Evolutionary conservation across 53 echinoderm and acorn worm species (phyloP).

Genomic region (Apostichopus leukothele): DNA sequence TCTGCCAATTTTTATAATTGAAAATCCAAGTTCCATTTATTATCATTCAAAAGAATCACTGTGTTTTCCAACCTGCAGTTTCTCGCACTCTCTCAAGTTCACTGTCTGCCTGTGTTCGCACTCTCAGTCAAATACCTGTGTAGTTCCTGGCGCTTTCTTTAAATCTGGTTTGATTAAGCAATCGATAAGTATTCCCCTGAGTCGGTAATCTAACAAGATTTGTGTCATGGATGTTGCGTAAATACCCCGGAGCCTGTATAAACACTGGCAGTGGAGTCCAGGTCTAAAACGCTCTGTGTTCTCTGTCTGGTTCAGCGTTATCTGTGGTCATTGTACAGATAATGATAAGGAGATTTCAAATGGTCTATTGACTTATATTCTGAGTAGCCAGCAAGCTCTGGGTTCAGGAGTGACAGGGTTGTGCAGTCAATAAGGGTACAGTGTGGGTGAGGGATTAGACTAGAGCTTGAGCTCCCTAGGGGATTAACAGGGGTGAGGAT

Average conservation of each 20-base stretch:
- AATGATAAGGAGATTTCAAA: neutral
- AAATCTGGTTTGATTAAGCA: constrained; percentile 9
- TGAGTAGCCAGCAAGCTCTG: neutral
- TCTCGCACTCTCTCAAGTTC: neutral
- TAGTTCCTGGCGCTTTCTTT: neutral
- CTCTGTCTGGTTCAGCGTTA: neutral
- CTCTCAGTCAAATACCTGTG: neutral
- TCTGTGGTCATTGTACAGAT: constrained; percentile 9
- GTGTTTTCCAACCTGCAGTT: neutral
- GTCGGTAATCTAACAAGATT: constrained; percentile 32
- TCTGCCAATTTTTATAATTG: neutral
- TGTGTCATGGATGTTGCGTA: constrained; percentile 20
- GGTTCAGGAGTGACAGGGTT: neutral
- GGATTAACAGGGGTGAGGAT: constrained; percentile 27
- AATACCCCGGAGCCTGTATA: constrained; percentile 40
- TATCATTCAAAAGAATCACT: no score
- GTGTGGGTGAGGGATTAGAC: neutral
- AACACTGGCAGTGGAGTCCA: neutral
- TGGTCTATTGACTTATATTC: neutral
- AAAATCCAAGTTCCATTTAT: neutral
- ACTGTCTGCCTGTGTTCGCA: neutral
- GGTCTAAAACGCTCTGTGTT: no score
- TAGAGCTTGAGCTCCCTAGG: constrained; percentile 2
- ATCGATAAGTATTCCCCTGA: constrained; percentile 23
- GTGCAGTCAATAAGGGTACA: neutral